phyloP scores from a whole-genome alignment of 2,888 invertebrate genomes.

The Drosophila mulleri region DNA sequence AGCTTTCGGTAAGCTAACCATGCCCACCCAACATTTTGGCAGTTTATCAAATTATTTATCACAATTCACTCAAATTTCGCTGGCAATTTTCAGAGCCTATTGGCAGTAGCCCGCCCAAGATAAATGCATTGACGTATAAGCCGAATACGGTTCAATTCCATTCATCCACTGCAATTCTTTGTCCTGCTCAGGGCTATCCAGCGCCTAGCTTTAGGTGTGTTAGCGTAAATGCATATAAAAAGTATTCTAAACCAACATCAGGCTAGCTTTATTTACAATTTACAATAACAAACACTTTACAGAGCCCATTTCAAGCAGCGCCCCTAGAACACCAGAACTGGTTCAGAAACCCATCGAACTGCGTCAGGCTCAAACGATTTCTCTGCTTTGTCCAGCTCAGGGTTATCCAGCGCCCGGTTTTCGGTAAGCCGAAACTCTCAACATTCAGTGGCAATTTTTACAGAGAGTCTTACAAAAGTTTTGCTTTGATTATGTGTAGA shows the following conservation, averaged over 20 bases:
- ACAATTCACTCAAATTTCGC: neutral
- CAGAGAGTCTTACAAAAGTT: neutral
- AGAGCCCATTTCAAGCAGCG: constrained; percentile 83
- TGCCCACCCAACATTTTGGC: constrained; percentile 32
- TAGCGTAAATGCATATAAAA: neutral
- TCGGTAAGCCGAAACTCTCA: constrained; percentile 86
- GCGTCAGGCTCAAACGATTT: constrained; percentile 67
- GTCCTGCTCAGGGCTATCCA: constrained; percentile 91
- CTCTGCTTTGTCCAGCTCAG: constrained; percentile 90
- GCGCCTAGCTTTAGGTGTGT: constrained; percentile 89
- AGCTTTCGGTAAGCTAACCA: constrained; percentile 87
- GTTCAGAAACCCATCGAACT: constrained; percentile 83
- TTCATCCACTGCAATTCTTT: constrained; percentile 88
- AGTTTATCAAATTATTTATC: neutral
- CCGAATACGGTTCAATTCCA: constrained; percentile 84
- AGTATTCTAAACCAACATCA: constrained; percentile 44
- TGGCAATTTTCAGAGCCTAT: constrained; percentile 86
- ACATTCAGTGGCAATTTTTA: constrained; percentile 74
- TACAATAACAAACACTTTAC: constrained; percentile 1
- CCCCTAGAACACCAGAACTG: constrained; percentile 86
- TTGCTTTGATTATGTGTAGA: constrained; percentile 49
- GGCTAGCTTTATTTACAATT: constrained; percentile 5
- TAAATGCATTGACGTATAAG: constrained; percentile 85
- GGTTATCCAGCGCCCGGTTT: constrained; percentile 90
- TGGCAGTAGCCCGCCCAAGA: constrained; percentile 86